phyloP scores from a whole-genome alignment of 2,113 vertebrate genomes.

The Riparia riparia region DNA sequence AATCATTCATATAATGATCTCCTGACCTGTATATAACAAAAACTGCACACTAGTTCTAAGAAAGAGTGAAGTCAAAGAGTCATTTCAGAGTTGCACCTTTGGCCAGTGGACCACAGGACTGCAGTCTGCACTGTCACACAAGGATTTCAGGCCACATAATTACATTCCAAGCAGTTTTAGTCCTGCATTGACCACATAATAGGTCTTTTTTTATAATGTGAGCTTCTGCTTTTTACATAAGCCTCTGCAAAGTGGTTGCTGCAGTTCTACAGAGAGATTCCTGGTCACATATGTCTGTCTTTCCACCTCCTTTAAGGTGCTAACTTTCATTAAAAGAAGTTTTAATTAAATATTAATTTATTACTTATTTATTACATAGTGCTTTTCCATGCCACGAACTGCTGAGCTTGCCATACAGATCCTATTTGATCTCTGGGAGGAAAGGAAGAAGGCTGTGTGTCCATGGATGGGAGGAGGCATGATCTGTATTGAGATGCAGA shows the following conservation, averaged over 20 bases:
- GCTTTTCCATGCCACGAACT: slow-evolving; percentile 17
- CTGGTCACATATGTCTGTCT: not conserved
- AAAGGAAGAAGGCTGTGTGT: not conserved
- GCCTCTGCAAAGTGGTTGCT: not conserved
- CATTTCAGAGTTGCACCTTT: slow-evolving; percentile 26
- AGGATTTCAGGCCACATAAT: not conserved
- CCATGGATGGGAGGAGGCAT: not conserved
- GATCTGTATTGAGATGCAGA: not conserved
- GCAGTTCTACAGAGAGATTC: not conserved
- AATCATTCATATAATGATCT: slow-evolving; percentile 24
- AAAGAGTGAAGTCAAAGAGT: not conserved
- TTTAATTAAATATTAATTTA: slow-evolving; percentile 58
- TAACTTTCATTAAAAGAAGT: slow-evolving; percentile 29
- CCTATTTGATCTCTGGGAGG: slow-evolving; percentile 38
- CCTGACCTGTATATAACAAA: slow-evolving; percentile 45
- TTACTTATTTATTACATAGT: slow-evolving; percentile 57
- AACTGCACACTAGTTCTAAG: not conserved
- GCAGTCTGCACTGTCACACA: not conserved
- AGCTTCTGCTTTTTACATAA: not conserved
- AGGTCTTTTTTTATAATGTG: not conserved
- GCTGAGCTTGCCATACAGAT: slow-evolving; percentile 40
- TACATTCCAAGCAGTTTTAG: not conserved
- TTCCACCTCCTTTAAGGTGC: slow-evolving; percentile 26
- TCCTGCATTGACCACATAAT: not conserved
- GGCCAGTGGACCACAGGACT: not conserved